Evolutionary conservation across 37 sponge, comb jelly and placozoan genomes (phyloP).

Genomic region (Beroe ovata): DNA sequence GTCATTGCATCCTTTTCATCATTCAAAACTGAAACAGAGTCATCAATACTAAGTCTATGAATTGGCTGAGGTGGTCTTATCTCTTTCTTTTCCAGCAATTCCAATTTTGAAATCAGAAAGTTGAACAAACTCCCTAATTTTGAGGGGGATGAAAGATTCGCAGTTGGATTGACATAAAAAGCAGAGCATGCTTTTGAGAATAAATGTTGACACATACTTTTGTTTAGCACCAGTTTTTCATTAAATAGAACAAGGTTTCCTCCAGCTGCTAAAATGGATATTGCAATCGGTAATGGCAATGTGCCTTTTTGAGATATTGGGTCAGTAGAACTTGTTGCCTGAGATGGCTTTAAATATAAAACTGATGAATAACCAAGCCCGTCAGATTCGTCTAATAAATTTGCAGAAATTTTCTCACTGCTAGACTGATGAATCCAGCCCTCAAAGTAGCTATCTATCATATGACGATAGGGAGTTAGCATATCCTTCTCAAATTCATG

Average conservation of each 20-base stretch:
- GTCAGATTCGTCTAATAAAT: slow-evolving; percentile 19
- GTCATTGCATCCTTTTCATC: slow-evolving; percentile 1
- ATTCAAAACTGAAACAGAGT: not conserved
- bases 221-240: not conserved
- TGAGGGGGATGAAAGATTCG: slow-evolving; percentile 35
- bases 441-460: slow-evolving; percentile 42
- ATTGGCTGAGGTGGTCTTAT: slow-evolving; percentile 23
- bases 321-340: not conserved
- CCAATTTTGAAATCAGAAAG: slow-evolving; percentile 4
- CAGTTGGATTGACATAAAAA: slow-evolving; percentile 51
- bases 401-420: not conserved
- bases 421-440: slow-evolving; percentile 38
- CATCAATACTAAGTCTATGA: not conserved
- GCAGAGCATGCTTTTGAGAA: slow-evolving; percentile 13
- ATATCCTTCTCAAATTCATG: slow-evolving; percentile 41
- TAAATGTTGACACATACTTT: slow-evolving; percentile 32
- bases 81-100: slow-evolving; percentile 1
- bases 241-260: slow-evolving; percentile 11
- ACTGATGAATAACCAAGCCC: not conserved
- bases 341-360: not conserved
- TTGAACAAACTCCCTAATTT: not conserved
- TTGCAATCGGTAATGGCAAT: not conserved
- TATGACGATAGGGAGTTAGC: slow-evolving; percentile 16
- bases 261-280: slow-evolving; percentile 7
- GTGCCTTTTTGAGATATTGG: slow-evolving; percentile 37